phyloP scores from a whole-genome alignment of 2,797 vertebrate genomes.

The Catamblyrhynchus diadema region DNA sequence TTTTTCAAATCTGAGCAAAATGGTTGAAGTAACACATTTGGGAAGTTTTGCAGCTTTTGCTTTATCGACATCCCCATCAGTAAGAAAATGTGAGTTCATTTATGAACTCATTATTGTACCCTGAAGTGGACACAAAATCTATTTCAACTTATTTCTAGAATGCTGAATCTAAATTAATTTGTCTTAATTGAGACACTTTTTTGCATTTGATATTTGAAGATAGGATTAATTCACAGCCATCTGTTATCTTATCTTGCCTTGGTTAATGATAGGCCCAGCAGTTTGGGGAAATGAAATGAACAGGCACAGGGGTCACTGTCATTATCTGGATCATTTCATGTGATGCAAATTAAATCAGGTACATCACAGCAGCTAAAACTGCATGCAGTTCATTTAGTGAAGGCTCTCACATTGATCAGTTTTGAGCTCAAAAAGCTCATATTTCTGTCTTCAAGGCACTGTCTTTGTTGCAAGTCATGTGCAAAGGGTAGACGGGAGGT shows the following conservation, averaged over 20 bases:
- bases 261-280: conserved; percentile 30
- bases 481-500: neutral
- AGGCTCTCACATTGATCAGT: neutral
- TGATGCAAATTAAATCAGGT: conserved; percentile 43
- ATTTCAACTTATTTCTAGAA: neutral
- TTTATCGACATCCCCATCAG: neutral
- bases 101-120: neutral
- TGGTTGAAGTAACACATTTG: neutral
- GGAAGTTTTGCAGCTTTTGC: neutral
- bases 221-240: conserved; percentile 38
- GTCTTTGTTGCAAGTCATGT: neutral
- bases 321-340: conserved; percentile 30
- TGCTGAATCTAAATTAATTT: conserved; percentile 31
- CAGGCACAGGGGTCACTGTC: conserved; percentile 7
- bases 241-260: conserved; percentile 17
- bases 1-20: neutral
- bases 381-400: neutral
- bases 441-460: neutral
- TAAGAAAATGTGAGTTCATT: neutral
- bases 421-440: neutral
- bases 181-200: conserved; percentile 35
- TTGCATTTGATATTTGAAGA: conserved; percentile 32
- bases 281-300: conserved; percentile 39
- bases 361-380: neutral
- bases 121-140: neutral